Conservation (phyloP, 2,797 vertebrate species). For the Myripristis jacobus region DNA sequence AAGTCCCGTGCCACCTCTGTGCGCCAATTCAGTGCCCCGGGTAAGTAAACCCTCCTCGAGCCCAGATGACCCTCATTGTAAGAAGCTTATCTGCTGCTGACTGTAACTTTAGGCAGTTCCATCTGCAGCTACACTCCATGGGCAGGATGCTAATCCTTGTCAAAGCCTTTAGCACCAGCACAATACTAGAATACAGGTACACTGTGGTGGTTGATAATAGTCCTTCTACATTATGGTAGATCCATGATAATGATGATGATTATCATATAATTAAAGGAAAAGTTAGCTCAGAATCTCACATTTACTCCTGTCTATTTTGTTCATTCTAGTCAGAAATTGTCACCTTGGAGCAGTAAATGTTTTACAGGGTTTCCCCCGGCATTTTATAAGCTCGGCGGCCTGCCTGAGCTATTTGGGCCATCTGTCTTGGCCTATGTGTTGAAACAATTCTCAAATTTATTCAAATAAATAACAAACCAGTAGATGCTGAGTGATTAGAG, state of each 20-base stretch:
- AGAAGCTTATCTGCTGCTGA: constrained; percentile 65
- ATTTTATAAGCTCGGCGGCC: too few species aligned
- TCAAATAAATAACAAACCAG: too few species aligned
- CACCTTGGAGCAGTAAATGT: constrained; percentile 9
- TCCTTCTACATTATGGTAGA: constrained; percentile 27
- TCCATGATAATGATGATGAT: constrained; percentile 20
- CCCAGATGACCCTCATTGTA: constrained; percentile 42
- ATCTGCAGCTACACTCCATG: constrained; percentile 44
- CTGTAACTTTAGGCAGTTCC: constrained; percentile 52
- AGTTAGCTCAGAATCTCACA: constrained; percentile 16
- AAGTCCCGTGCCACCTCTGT: constrained; percentile 85
- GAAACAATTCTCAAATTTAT: too few species aligned
- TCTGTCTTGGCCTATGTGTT: too few species aligned
- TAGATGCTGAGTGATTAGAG: too few species aligned
- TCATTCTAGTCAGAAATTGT: constrained; percentile 33
- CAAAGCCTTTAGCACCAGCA: neutral
- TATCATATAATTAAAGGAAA: constrained; percentile 45
- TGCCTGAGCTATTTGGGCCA: too few species aligned
- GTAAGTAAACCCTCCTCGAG: constrained; percentile 75
- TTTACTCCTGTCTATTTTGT: constrained; percentile 24
- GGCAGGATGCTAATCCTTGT: constrained; percentile 49
- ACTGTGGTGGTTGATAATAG: constrained; percentile 28
- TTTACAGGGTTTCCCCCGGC: too few species aligned
- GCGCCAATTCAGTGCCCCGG: constrained; percentile 91
- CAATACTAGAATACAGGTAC: constrained; percentile 29